These are phyloP conservation scores for Papilio polytes DNA, from an alignment of 1,140 invertebrate genomes.

Conservation along the genomic window DNA sequence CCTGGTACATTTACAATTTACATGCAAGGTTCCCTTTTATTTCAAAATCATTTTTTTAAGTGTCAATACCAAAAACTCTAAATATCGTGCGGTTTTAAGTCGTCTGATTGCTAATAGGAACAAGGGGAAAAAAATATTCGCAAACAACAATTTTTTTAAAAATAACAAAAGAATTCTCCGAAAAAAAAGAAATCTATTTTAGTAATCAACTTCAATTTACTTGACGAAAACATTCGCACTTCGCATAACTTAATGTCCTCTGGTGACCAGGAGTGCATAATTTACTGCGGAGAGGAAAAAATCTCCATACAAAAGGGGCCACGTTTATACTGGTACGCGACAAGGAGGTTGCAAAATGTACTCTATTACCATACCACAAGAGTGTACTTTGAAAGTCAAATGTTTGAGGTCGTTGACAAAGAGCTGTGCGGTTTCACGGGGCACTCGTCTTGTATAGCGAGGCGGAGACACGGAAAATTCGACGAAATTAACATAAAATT, in stretches of 20 bases:
- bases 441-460: constrained; percentile 15
- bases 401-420: constrained; percentile 1
- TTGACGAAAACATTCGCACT: constrained; percentile 25
- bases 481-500: constrained; percentile 28
- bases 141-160: background rate
- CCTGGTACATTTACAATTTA: constrained; percentile 43
- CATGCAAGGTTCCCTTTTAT: background rate
- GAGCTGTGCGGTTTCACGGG: constrained; percentile 4
- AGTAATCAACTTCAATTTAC: constrained; percentile 6
- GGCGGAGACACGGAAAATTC: constrained; percentile 19
- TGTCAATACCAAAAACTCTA: too few relatives aligned
- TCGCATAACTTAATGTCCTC: constrained; percentile 17
- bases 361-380: constrained; percentile 7
- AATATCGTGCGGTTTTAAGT: too few relatives aligned
- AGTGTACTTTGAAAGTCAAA: constrained; percentile 9
- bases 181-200: background rate
- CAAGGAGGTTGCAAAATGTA: background rate
- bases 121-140: too few relatives aligned
- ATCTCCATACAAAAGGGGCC: background rate
- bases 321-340: background rate
- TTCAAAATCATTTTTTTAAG: background rate
- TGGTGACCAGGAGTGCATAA: constrained; percentile 22
- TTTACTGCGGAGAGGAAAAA: background rate
- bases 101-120: too few relatives aligned
- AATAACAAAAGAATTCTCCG: background rate